Evolutionary conservation across 1,140 invertebrate species (phyloP), one percentile per base, ranked within the genome.

Genomic region (Drosophila bifasciata): DNA sequence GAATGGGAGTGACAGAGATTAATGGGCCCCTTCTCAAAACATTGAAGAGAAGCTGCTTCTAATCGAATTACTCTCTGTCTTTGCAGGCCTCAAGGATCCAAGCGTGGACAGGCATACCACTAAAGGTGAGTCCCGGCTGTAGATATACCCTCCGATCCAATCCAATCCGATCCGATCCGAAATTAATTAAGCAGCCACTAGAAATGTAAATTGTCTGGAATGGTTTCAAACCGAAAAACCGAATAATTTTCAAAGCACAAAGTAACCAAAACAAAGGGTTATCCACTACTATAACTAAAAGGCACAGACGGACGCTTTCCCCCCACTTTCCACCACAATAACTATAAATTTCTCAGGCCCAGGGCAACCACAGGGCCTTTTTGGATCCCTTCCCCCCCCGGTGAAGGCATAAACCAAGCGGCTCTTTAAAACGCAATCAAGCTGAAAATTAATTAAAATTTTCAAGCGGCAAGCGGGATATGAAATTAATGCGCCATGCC

Each of bases 401-500:
- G 41, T 49, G 9, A 55, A 64, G 66, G 56, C 81, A 75, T 75
- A 71, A 83, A 76, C 70, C 74, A 79, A 78, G 72, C 75, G 74
- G 55, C 83, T 88, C 77, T 90, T 90, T 90, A 90, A 90, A 90
- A 90, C 70, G 89, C 89, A 90, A 90, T 90, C 89, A 90, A 90
- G 89, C 70, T 86, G 89, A 90, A 90, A 90, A 89, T 90, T 90
- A 90, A 90, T 90, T 90, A 90, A 90, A 90, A 90, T 90, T 90
- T 80, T 86, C 70, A 77, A 80, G 76, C 76, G 69, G 67, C 59
- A 77, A 80, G 76, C 76, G 69, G 67, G 74, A 89, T 89, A 89
- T 88, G 78, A 86, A 86, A 86, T 79, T 88, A 86, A 86, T 86
- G 83, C 80, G 70, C 63, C 13, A 16, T 51, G 23, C 32, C 7